Percentiles rank a stretch among this genome's conserved stretches.
These are phyloP conservation scores for Brienomyrus longianalis DNA, from an alignment of 2,113 vertebrate species.

Conservation along the genomic window DNA sequence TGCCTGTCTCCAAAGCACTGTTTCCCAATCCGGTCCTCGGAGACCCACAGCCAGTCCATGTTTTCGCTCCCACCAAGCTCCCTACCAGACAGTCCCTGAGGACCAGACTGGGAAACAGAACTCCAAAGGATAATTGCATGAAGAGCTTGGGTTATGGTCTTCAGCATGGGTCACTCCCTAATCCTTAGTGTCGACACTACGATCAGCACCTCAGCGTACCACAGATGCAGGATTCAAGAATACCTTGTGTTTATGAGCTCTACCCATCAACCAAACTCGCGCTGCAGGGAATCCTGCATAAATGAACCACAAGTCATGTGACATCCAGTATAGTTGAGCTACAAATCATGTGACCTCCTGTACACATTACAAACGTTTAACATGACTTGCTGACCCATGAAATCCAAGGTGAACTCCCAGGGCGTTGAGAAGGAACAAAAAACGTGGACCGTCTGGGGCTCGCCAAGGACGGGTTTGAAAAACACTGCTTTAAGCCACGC, in stretches of 20 bases:
- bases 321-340: neutral
- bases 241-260: neutral
- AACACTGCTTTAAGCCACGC: neutral
- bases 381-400: neutral
- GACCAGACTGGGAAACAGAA: neutral
- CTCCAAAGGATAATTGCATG: neutral
- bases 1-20: neutral
- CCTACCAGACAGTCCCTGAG: neutral
- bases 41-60: neutral
- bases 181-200: neutral
- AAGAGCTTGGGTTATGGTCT: neutral
- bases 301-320: neutral
- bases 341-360: neutral
- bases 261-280: neutral
- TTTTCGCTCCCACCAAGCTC: neutral
- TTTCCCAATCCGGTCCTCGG: neutral
- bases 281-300: neutral
- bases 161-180: neutral
- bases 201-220: neutral
- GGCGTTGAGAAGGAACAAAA: too few relatives aligned
- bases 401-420: neutral
- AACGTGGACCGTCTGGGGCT: too few relatives aligned
- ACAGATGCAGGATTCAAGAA: neutral
- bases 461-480: too few relatives aligned
- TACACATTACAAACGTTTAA: neutral